Evolutionary conservation across 2,797 vertebrate species (phyloP).

Genomic region (Clarias laeviceps): DNA sequence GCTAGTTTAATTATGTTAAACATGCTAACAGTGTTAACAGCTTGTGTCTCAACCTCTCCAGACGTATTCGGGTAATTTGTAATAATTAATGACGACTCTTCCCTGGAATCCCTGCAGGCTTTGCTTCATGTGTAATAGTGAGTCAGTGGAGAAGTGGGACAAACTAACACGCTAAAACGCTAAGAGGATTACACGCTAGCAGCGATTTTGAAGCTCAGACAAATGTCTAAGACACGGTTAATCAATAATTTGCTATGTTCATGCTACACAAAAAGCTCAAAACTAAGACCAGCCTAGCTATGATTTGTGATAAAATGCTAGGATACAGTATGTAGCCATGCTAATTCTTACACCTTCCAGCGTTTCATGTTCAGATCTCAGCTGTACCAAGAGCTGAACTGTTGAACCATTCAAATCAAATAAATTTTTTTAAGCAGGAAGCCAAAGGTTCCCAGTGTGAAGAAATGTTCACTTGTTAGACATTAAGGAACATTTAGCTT

Average conservation of each 20-base stretch:
- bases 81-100: background rate
- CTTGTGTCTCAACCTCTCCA: background rate
- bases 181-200: background rate
- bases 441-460: background rate
- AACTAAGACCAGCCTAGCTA: background rate
- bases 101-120: slow-evolving; percentile 8
- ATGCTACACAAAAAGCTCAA: background rate
- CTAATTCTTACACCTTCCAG: background rate
- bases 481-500: background rate
- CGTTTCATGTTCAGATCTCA: background rate
- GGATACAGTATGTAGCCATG: background rate
- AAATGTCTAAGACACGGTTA: background rate
- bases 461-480: background rate
- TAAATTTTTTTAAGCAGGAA: background rate
- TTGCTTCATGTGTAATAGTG: background rate
- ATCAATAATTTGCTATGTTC: background rate
- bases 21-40: background rate
- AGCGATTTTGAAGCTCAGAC: background rate
- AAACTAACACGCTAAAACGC: background rate
- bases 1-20: background rate
- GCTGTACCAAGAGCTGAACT: background rate
- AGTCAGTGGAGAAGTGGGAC: background rate
- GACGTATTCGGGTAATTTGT: no score
- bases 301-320: background rate
- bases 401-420: background rate